Evolutionary conservation across 2,797 vertebrate species (phyloP).

Genomic region (Neostethus bicornis): DNA sequence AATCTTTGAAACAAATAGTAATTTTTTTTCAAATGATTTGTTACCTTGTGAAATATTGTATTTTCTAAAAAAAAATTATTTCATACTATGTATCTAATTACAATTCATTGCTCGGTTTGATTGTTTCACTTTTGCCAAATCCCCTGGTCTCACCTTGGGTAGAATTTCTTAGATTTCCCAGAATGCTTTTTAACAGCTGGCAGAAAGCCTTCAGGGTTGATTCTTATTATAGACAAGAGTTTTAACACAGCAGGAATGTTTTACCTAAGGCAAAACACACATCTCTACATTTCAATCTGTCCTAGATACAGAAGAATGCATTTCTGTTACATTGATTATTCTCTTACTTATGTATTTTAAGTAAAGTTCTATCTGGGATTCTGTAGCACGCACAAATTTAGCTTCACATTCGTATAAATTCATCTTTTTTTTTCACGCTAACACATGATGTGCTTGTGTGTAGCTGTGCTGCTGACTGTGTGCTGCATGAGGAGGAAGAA

Average conservation of each 20-base stretch:
- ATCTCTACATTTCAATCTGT: conserved; percentile 7
- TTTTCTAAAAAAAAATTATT: neutral
- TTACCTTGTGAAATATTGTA: neutral
- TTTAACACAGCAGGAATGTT: neutral
- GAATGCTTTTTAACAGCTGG: conserved; percentile 10
- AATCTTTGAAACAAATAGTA: no score
- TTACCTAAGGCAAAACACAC: conserved; percentile 4
- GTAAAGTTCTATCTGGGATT: neutral
- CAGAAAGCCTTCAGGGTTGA: conserved; percentile 5
- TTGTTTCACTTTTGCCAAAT: neutral
- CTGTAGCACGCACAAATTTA: conserved; percentile 1
- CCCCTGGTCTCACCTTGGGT: conserved; percentile 4
- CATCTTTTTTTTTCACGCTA: neutral
- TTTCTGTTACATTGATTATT: neutral
- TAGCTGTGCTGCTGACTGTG: conserved; percentile 94
- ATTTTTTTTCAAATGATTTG: no score
- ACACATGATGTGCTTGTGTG: neutral
- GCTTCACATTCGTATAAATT: neutral
- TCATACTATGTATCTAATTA: neutral
- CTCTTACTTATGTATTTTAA: neutral
- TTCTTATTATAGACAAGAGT: conserved; percentile 9
- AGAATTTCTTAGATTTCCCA: conserved; percentile 2
- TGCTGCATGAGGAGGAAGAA: conserved; percentile 97
- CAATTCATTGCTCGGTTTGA: neutral
- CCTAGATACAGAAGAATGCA: conserved; percentile 1